Base-by-base conservation (phyloP, 2,888 invertebrate species). In the Ectemnius continuus region DNA sequence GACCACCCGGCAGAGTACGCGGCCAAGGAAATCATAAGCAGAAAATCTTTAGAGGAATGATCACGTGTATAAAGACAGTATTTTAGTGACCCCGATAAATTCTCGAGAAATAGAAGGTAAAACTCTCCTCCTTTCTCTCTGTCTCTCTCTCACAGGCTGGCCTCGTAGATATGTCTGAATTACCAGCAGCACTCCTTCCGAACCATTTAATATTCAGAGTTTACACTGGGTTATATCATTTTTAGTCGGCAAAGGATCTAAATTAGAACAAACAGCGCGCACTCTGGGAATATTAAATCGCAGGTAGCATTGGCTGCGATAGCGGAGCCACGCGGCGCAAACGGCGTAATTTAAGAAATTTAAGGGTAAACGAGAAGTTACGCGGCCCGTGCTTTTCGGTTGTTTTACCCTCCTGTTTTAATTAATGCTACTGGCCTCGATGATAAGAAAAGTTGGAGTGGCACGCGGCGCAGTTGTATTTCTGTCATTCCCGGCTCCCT, bases 171-270 rank as follows among this genome's bases (percentile, higher is more conserved):
- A 58, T 60, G 26, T 46, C 36, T 4, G 14, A 59, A 23, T 70
- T 70, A 70, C 58, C 56, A 14, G 45, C 26, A 20, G 28, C 59
- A 56, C 63, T 14, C 46, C 52, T 28, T 52, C 13, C 47, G 59
- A 52, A 28, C 46, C 58, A 28, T 63, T 64, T 58, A 60, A 73
- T 73, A 69, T 73, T 63, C 56, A 23, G 18, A 62, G 47, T 72
- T 63, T 69, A 60, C 48, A 16, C 16, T 18, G 71, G 71, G 57
- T 61, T 47, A 65, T 56, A 69, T 75, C 72, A 67, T 72, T 72
- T 72, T 72, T 72, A 68, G 36, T 62, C 62, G 23, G 18, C 36
- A 28, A n/a, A 48, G 46, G 58, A 70, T 72, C 52, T 62, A 69
- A 73, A 69, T 59, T 56, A 72, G 57, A 18, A 62, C 52, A 63